Conservation (phyloP, 2,113 vertebrate genomes). For the Pterocles orientalis region DNA sequence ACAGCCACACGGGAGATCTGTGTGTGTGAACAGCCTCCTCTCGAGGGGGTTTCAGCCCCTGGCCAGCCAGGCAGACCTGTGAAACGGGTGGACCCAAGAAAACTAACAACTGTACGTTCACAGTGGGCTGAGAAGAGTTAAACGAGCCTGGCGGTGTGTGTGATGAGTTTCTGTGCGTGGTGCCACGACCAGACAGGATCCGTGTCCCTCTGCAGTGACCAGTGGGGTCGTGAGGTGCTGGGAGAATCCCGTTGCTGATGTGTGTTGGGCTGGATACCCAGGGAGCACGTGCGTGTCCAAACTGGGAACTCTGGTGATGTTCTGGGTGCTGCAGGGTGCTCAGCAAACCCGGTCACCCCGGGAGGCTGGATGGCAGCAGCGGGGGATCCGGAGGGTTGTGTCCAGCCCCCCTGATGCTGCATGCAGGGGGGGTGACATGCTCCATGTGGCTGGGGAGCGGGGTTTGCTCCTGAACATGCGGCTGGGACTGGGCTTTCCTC, state of each 20-base stretch:
- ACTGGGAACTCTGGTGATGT: accelerated
- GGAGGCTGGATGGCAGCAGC: background rate
- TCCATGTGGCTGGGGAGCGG: accelerated
- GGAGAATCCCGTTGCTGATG: background rate
- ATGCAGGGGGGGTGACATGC: accelerated
- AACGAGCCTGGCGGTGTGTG: background rate
- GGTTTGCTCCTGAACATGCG: background rate
- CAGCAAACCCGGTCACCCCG: background rate
- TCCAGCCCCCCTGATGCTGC: accelerated
- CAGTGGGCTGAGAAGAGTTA: background rate
- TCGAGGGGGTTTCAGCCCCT: background rate
- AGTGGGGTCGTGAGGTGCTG: background rate
- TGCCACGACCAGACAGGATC: background rate
- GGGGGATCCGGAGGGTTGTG: accelerated
- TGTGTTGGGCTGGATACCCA: background rate
- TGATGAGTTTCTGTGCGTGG: background rate
- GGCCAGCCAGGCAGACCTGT: background rate
- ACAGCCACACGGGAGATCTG: background rate
- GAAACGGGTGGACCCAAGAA: background rate
- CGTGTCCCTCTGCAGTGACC: background rate
- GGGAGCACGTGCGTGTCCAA: accelerated
- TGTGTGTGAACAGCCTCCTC: background rate
- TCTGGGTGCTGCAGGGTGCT: accelerated
- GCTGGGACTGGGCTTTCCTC: background rate
- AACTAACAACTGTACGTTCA: background rate